Conservation (phyloP, 2,113 vertebrate genomes). For the Ailurus styani region DNA sequence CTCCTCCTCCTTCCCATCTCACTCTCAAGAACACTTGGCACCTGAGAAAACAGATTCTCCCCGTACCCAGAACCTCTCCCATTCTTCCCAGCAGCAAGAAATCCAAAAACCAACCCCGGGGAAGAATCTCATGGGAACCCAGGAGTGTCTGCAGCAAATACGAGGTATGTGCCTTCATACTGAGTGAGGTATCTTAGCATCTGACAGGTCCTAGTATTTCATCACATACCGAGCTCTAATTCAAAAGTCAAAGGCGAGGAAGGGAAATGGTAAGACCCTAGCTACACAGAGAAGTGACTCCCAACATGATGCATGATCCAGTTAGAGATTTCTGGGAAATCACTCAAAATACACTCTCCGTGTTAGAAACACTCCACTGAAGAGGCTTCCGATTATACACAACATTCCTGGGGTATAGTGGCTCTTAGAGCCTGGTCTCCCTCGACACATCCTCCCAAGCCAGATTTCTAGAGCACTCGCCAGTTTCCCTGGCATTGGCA, state of each 20-base stretch:
- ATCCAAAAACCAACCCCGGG: not conserved
- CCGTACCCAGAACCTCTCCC: not conserved
- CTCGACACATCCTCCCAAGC: not conserved
- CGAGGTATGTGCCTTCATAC: not conserved
- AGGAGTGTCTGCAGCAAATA: fast-evolving
- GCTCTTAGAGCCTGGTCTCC: not conserved
- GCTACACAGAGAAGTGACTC: not conserved
- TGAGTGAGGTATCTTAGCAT: no score
- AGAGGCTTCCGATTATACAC: not conserved
- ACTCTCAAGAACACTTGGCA: not conserved
- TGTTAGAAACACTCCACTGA: not conserved
- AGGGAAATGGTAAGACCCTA: not conserved
- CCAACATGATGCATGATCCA: fast-evolving
- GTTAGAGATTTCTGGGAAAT: not conserved
- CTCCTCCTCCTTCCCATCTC: not conserved
- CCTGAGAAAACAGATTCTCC: not conserved
- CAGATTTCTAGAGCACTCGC: not conserved
- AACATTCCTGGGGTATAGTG: not conserved
- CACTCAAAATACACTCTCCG: not conserved
- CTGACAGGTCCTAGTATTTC: not conserved
- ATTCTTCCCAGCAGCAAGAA: not conserved
- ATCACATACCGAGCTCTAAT: not conserved
- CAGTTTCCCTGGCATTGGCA: not conserved
- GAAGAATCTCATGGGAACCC: not conserved
- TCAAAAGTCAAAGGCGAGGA: not conserved